Conservation (phyloP, 1,140 invertebrate species). For the Leptinotarsa defecta region DNA sequence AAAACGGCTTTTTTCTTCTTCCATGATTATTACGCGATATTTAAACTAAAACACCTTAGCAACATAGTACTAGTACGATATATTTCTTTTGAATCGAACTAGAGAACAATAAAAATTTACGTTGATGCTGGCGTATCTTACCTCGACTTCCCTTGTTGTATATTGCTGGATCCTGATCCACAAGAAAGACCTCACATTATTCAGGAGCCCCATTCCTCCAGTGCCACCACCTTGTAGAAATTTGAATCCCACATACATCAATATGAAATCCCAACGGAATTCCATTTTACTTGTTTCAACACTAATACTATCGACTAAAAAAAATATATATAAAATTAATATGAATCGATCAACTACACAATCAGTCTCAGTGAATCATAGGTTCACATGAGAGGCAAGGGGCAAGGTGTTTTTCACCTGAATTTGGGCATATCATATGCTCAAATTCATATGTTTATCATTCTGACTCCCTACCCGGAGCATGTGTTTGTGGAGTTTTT, state of each 20-base stretch:
- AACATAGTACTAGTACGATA: slow-evolving; percentile 59
- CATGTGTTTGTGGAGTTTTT: no score
- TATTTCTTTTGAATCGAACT: slow-evolving; percentile 66
- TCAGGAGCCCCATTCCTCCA: slow-evolving; percentile 89
- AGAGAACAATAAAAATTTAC: neutral
- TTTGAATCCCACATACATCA: slow-evolving; percentile 85
- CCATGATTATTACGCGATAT: no score
- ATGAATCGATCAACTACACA: neutral
- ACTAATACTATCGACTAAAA: slow-evolving; percentile 78
- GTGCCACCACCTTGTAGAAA: slow-evolving; percentile 92
- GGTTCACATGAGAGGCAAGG: no score
- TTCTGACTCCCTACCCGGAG: no score
- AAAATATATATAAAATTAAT: slow-evolving; percentile 26
- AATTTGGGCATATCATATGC: no score
- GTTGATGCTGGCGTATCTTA: slow-evolving; percentile 49
- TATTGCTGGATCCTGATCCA: slow-evolving; percentile 97
- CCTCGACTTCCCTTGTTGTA: slow-evolving; percentile 88
- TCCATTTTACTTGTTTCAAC: slow-evolving; percentile 51
- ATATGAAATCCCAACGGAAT: slow-evolving; percentile 87
- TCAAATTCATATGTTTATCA: no score
- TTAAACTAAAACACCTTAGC: no score
- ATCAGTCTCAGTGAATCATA: no score
- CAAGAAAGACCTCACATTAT: slow-evolving; percentile 86
- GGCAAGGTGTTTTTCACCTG: no score
- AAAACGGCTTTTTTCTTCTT: no score